Conservation (phyloP, 2,888 invertebrate species). For the Ectemnius cavifrons region DNA sequence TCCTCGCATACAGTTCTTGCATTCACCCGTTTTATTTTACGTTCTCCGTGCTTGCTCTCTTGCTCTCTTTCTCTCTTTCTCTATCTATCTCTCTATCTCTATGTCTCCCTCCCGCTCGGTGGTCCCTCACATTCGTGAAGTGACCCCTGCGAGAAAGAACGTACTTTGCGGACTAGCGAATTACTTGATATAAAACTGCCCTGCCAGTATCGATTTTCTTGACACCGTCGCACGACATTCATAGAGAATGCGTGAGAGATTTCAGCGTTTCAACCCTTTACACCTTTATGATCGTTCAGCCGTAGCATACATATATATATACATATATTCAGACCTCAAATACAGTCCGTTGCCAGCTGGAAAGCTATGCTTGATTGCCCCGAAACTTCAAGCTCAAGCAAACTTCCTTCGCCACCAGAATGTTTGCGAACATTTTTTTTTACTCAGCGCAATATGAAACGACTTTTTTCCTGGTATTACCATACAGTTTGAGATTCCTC, state of each 20-base stretch:
- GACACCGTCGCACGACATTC: conserved; percentile 25
- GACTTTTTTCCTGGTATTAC: no score
- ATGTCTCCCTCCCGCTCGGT: background rate
- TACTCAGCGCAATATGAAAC: no score
- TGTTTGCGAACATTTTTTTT: no score
- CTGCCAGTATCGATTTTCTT: conserved; percentile 40
- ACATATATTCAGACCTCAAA: background rate
- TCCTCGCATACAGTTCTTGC: background rate
- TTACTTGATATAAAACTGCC: conserved; percentile 24
- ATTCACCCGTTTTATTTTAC: conserved; percentile 2
- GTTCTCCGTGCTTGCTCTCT: background rate
- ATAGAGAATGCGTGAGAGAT: conserved; percentile 22
- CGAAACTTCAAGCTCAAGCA: no score
- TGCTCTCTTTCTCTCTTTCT: conserved; percentile 3
- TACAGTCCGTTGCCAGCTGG: background rate
- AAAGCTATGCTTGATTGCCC: no score
- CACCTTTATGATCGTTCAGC: conserved; percentile 13
- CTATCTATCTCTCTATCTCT: background rate
- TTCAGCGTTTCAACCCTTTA: conserved; percentile 20
- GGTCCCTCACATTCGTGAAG: background rate
- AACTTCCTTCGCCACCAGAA: no score
- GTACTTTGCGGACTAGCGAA: conserved; percentile 13
- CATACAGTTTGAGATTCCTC: no score
- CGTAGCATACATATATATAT: background rate
- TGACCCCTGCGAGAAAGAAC: background rate